A percentile compares a stretch with the other conserved stretches of the same genome.
Conservation (phyloP, 2,797 vertebrate genomes). For the Galaxias olidus region DNA sequence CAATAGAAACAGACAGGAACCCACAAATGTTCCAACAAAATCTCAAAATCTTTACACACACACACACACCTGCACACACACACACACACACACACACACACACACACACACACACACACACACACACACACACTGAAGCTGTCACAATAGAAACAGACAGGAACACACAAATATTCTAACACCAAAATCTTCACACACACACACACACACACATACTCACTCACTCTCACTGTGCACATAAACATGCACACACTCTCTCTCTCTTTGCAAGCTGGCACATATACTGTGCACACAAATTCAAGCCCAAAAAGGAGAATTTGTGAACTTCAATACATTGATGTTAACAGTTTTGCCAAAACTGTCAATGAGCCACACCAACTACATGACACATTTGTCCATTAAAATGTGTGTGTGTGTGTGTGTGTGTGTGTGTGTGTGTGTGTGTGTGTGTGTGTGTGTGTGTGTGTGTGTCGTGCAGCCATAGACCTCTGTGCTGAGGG, state of each 20-base stretch:
- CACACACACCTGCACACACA: not conserved
- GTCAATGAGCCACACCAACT: not conserved
- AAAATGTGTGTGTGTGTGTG: conserved; percentile 19
- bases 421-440: conserved; percentile 18
- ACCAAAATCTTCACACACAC: not conserved
- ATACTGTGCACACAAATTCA: too few species aligned
- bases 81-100: not conserved
- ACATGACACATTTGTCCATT: not conserved
- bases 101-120: not conserved
- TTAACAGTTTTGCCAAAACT: conserved; percentile 50
- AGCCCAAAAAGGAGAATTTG: too few species aligned
- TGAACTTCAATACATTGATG: not conserved
- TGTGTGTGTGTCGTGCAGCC: conserved; percentile 58
- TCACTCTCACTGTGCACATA: too few species aligned
- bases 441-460: conserved; percentile 15
- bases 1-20: not conserved
- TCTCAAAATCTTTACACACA: too few species aligned
- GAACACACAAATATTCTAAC: too few species aligned
- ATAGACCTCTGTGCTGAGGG: conserved; percentile 73
- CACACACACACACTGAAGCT: not conserved
- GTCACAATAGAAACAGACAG: not conserved
- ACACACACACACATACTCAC: not conserved
- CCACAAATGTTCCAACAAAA: too few species aligned
- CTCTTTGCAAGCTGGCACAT: too few species aligned
- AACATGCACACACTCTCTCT: not conserved